Percentiles rank a stretch among this genome's conserved stretches.
These are phyloP conservation scores for Oscheius sp. DNA, from an alignment of 2,888 invertebrate species.

Conservation along the genomic window DNA sequence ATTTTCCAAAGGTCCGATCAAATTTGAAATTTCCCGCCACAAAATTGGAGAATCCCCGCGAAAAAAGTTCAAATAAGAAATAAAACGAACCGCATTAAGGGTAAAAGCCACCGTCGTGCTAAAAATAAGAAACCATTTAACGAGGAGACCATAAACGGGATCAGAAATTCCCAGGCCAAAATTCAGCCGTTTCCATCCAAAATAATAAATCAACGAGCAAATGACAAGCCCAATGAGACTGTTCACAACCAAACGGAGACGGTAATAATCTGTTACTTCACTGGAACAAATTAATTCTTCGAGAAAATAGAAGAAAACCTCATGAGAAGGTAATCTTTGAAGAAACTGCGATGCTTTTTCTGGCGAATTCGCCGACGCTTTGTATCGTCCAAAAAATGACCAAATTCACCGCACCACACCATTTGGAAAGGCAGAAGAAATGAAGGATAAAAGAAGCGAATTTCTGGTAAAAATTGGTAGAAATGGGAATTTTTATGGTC, in stretches of 20 bases:
- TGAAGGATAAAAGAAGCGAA: too few relatives aligned
- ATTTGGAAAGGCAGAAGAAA: too few relatives aligned
- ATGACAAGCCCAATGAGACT: conserved; percentile 58
- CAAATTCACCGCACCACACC: too few relatives aligned
- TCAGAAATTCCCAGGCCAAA: conserved; percentile 61
- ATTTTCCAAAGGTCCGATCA: too few relatives aligned
- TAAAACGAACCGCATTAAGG: conserved; percentile 55
- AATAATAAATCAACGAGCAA: conserved; percentile 57
- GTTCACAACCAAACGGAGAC: conserved; percentile 61
- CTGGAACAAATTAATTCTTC: conserved; percentile 38
- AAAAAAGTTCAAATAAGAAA: neutral
- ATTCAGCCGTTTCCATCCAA: conserved; percentile 67
- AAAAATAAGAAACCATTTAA: conserved; percentile 59
- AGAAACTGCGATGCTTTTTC: conserved; percentile 40
- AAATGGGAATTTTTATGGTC: too few relatives aligned
- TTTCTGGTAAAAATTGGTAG: too few relatives aligned
- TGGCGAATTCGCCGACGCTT: conserved; percentile 41
- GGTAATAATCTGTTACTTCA: conserved; percentile 60
- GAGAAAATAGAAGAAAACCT: conserved; percentile 40
- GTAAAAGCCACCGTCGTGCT: conserved; percentile 61
- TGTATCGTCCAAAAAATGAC: conserved; percentile 45
- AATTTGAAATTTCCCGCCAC: too few relatives aligned
- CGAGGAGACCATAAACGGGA: conserved; percentile 40
- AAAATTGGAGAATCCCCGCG: too few relatives aligned
- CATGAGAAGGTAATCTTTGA: conserved; percentile 46